Conservation (phyloP, 35 echinoderm and acorn worm genomes). For the Ophioderma brevispina region DNA sequence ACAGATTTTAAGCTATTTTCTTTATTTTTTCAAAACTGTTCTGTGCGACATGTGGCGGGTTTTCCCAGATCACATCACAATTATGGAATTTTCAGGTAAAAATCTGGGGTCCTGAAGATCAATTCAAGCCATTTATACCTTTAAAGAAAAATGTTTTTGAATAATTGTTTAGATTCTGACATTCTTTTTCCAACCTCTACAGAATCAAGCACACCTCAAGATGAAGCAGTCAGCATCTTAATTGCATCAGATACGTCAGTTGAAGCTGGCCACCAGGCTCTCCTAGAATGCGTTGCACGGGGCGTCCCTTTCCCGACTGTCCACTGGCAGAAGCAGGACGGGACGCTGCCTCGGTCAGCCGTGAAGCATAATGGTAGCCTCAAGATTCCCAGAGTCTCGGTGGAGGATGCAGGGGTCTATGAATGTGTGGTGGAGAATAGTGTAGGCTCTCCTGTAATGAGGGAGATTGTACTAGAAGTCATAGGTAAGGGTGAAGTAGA, state of each 20-base stretch:
- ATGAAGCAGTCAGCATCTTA: conserved; percentile 47
- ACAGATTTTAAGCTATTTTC: no score
- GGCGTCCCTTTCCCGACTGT: conserved; percentile 44
- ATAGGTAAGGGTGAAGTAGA: no score
- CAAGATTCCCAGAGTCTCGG: conserved; percentile 25
- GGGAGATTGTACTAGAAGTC: conserved; percentile 65
- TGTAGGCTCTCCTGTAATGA: background rate
- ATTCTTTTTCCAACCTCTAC: no score
- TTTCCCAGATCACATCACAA: no score
- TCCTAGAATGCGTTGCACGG: conserved; percentile 69
- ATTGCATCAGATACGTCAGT: conserved; percentile 42
- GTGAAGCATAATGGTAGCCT: conserved; percentile 40
- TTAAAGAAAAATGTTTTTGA: no score
- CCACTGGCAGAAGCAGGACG: conserved; percentile 61
- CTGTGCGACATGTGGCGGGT: no score
- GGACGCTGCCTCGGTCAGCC: conserved; percentile 27
- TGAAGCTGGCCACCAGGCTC: conserved; percentile 34
- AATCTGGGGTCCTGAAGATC: no score
- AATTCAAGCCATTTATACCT: no score
- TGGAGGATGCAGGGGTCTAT: conserved; percentile 58
- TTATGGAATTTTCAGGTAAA: no score
- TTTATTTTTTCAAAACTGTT: no score
- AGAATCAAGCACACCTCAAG: no score
- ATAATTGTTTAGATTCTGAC: no score
- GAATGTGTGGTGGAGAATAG: conserved; percentile 56